Evolutionary conservation across 2,888 invertebrate species (phyloP).

Genomic region (Drosophila prolongata): DNA sequence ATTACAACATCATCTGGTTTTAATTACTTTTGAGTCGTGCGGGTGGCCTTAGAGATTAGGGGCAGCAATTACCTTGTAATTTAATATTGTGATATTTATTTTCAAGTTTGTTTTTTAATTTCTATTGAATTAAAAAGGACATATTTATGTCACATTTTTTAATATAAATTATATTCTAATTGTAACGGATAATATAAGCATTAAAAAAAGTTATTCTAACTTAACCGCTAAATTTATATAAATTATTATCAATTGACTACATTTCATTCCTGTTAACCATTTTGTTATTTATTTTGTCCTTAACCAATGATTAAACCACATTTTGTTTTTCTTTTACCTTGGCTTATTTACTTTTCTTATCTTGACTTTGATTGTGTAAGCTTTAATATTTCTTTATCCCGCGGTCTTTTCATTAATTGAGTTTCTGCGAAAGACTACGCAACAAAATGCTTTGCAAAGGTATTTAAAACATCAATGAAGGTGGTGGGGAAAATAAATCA

Average conservation of each 20-base stretch:
- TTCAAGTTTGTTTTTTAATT: too few relatives aligned
- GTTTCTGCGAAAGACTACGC: constrained; percentile 11
- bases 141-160: too few relatives aligned
- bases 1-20: constrained; percentile 49
- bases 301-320: too few relatives aligned
- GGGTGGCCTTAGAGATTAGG: constrained; percentile 3
- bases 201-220: too few relatives aligned
- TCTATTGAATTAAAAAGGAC: too few relatives aligned
- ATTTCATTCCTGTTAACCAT: too few relatives aligned
- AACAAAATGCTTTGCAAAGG: constrained; percentile 13
- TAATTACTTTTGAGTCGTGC: constrained; percentile 40
- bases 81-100: too few relatives aligned
- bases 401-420: constrained; percentile 22
- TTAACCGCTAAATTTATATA: too few relatives aligned
- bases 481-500: constrained; percentile 14
- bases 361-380: constrained; percentile 11
- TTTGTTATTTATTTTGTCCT: too few relatives aligned
- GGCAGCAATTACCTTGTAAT: not conserved
- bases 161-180: too few relatives aligned
- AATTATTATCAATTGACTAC: too few relatives aligned
- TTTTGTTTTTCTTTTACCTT: not conserved
- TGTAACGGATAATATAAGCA: too few relatives aligned
- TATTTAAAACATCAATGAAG: constrained; percentile 1
- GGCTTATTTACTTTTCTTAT: constrained; percentile 1
- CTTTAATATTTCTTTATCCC: constrained; percentile 16